phyloP scores from a whole-genome alignment of 2,888 invertebrate genomes.

The Cephus spinipes region DNA sequence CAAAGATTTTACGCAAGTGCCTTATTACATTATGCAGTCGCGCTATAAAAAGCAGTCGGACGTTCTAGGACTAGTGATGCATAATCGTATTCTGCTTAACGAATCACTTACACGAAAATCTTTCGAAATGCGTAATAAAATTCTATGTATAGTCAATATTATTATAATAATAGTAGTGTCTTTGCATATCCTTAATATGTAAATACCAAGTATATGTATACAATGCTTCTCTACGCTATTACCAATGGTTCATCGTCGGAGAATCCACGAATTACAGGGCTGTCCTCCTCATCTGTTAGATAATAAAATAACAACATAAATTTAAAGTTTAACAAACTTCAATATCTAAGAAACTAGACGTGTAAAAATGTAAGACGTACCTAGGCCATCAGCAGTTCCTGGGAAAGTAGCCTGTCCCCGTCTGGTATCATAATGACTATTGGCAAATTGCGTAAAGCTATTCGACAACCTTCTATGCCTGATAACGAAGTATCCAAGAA shows the following conservation, averaged over 20 bases:
- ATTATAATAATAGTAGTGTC: slow-evolving; percentile 49
- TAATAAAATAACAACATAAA: not conserved
- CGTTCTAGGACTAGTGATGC: slow-evolving; percentile 18
- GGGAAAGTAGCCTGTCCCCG: slow-evolving; percentile 89
- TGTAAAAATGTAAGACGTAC: slow-evolving; percentile 64
- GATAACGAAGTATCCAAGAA: slow-evolving; percentile 74
- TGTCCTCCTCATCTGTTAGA: slow-evolving; percentile 81
- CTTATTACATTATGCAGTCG: slow-evolving; percentile 1
- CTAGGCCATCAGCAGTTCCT: slow-evolving; percentile 74
- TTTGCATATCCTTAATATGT: slow-evolving; percentile 45
- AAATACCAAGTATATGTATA: slow-evolving; percentile 27
- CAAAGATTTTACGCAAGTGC: slow-evolving; percentile 36
- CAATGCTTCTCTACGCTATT: slow-evolving; percentile 75
- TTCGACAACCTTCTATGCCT: slow-evolving; percentile 81
- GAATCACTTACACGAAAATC: slow-evolving; percentile 37
- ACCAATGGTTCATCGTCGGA: slow-evolving; percentile 95
- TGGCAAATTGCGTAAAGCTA: slow-evolving; percentile 84
- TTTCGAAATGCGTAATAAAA: slow-evolving; percentile 28
- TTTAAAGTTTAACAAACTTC: not conserved
- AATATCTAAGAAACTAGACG: not conserved
- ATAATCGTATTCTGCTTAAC: not conserved
- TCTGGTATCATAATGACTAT: slow-evolving; percentile 87
- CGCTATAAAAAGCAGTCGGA: slow-evolving; percentile 18
- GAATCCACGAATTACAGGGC: slow-evolving; percentile 90
- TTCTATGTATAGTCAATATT: slow-evolving; percentile 50